phyloP scores from a whole-genome alignment of 2,888 invertebrate species.

The Ganaspis brasiliensis region DNA sequence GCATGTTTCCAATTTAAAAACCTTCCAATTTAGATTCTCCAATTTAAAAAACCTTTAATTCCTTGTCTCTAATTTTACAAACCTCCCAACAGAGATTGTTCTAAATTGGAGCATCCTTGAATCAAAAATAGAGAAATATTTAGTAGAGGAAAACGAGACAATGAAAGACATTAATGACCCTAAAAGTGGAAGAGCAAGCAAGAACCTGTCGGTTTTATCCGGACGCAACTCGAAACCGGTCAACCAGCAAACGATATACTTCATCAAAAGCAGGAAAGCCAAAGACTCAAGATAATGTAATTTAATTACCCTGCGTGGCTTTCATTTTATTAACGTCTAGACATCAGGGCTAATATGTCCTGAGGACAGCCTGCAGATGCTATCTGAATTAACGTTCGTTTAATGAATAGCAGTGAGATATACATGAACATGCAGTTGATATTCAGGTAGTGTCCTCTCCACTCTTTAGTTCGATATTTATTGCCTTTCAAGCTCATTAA shows the following conservation, averaged over 20 bases:
- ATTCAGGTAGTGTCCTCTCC: constrained; percentile 32
- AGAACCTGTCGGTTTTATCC: neutral
- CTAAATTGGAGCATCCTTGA: too few relatives aligned
- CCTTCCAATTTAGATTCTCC: too few relatives aligned
- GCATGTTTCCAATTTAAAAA: too few relatives aligned
- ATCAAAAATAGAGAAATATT: too few relatives aligned
- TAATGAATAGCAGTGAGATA: constrained; percentile 37
- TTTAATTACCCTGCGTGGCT: constrained; percentile 25
- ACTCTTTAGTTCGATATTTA: constrained; percentile 27
- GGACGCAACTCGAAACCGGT: constrained; percentile 30
- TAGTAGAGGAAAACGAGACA: neutral
- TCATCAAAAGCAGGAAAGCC: constrained; percentile 34
- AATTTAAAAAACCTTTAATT: too few relatives aligned
- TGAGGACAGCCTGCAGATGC: constrained; percentile 10
- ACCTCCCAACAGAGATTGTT: too few relatives aligned
- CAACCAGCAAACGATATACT: constrained; percentile 30
- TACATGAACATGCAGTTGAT: constrained; percentile 33
- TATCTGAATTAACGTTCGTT: constrained; percentile 28
- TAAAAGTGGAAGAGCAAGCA: neutral
- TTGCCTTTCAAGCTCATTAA: neutral
- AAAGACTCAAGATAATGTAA: constrained; percentile 30
- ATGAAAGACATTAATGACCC: constrained; percentile 13
- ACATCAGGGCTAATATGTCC: constrained; percentile 28
- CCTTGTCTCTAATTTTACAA: too few relatives aligned
- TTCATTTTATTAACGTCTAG: constrained; percentile 31